A percentile compares a stretch with the other conserved stretches of the same genome.
Evolutionary conservation across 2,113 vertebrate species (phyloP).

Genomic region (Anas platyrhynchos): DNA sequence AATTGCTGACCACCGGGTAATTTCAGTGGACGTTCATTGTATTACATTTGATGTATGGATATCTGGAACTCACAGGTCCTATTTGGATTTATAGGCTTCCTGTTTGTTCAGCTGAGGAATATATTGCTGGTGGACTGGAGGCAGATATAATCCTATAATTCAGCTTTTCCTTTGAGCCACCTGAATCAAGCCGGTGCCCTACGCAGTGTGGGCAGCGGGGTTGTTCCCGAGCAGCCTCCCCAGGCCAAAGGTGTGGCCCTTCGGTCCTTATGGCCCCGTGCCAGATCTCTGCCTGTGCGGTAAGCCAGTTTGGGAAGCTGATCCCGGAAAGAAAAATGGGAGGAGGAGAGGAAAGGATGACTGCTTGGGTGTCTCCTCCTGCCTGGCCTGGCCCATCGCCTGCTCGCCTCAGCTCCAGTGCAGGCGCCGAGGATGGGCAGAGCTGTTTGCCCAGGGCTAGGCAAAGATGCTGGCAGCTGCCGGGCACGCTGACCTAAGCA

Average conservation of each 20-base stretch:
- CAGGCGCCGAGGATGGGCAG: neutral
- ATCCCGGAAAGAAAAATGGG: neutral
- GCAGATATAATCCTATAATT: neutral
- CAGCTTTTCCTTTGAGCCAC: neutral
- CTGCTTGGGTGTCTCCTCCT: neutral
- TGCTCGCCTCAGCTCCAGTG: rapidly evolving
- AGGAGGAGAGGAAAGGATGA: neutral
- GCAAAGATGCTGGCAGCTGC: neutral
- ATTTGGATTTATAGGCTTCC: neutral
- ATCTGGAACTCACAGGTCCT: neutral
- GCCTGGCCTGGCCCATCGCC: neutral
- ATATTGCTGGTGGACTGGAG: neutral
- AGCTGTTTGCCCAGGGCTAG: neutral
- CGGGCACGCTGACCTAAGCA: neutral
- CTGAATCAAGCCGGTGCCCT: rapidly evolving
- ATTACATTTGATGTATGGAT: neutral
- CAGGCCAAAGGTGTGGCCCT: neutral
- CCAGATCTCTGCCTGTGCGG: neutral
- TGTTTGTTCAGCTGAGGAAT: neutral
- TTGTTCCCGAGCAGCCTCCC: neutral
- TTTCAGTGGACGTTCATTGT: neutral
- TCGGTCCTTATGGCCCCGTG: rapidly evolving
- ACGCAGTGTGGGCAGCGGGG: rapidly evolving
- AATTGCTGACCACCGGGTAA: neutral
- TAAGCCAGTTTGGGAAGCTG: neutral